Percentiles rank a stretch among this genome's conserved stretches.
phyloP scores from a whole-genome alignment of 2,888 invertebrate genomes.

The Caenorhabditis drosophilae region DNA sequence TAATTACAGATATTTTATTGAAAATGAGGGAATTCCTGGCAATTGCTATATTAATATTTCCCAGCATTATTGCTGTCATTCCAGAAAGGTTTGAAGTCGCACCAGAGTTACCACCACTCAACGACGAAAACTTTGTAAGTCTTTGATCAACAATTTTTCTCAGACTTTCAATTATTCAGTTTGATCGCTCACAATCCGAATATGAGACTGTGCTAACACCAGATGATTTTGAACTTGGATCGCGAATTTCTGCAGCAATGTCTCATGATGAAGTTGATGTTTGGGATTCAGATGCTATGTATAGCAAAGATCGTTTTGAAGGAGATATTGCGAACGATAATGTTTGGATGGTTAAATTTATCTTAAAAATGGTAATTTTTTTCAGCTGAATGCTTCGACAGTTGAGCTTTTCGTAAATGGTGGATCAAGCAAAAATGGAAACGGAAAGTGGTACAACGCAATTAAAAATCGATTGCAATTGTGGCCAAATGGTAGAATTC shows the following conservation, averaged over 20 bases:
- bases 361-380: not conserved
- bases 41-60: slow-evolving; percentile 6
- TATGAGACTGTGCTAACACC: slow-evolving; percentile 66
- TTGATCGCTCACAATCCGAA: slow-evolving; percentile 50
- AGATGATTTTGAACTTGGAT: slow-evolving; percentile 59
- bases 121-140: slow-evolving; percentile 39
- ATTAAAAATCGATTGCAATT: slow-evolving; percentile 65
- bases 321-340: slow-evolving; percentile 68
- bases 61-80: slow-evolving; percentile 12
- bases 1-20: slow-evolving; percentile 7
- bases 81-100: slow-evolving; percentile 17
- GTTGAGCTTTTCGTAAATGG: slow-evolving; percentile 61
- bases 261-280: slow-evolving; percentile 43
- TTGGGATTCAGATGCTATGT: slow-evolving; percentile 68
- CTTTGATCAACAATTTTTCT: not conserved
- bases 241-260: slow-evolving; percentile 46
- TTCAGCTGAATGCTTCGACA: slow-evolving; percentile 63
- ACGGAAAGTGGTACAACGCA: slow-evolving; percentile 61
- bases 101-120: slow-evolving; percentile 28
- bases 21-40: slow-evolving; percentile 15
- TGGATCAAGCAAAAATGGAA: slow-evolving; percentile 39
- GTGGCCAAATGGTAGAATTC: slow-evolving; percentile 65
- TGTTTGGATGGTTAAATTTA: slow-evolving; percentile 28
- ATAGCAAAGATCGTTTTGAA: slow-evolving; percentile 63
- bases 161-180: slow-evolving; percentile 6